phyloP scores from a whole-genome alignment of 2,888 invertebrate genomes.

The Epiblema foenella region DNA sequence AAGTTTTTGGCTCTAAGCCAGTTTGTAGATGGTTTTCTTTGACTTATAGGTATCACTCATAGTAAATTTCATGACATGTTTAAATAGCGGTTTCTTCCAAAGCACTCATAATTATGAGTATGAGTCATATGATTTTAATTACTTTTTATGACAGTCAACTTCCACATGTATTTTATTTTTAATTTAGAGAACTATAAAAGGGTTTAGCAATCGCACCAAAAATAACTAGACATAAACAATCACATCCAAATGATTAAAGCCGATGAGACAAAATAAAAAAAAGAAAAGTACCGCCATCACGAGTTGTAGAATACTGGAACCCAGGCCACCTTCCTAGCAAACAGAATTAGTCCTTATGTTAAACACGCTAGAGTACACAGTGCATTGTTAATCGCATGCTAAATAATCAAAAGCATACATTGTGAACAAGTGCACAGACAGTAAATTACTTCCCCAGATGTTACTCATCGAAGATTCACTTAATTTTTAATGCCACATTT shows the following conservation, averaged over 20 bases:
- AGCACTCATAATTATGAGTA: not conserved
- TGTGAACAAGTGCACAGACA: slow-evolving; percentile 29
- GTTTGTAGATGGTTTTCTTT: no score
- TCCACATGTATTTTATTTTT: not conserved
- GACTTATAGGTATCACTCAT: not conserved
- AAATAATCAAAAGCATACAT: slow-evolving; percentile 39
- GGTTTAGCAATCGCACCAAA: not conserved
- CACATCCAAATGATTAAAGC: slow-evolving; percentile 32
- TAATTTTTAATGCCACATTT: not conserved
- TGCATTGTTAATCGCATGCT: slow-evolving; percentile 51
- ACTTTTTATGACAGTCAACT: not conserved
- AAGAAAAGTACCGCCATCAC: slow-evolving; percentile 71
- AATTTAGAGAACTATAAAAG: no score
- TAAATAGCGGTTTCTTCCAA: slow-evolving; percentile 13
- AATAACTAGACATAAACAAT: slow-evolving; percentile 1
- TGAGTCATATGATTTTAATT: not conserved
- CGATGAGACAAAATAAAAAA: slow-evolving; percentile 52
- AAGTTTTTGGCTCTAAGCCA: no score
- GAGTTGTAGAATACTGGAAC: slow-evolving; percentile 70
- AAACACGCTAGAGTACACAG: slow-evolving; percentile 45
- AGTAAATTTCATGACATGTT: not conserved
- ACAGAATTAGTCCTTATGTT: slow-evolving; percentile 68
- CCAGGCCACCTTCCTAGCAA: slow-evolving; percentile 76
- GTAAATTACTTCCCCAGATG: slow-evolving; percentile 23
- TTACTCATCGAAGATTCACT: slow-evolving; percentile 6